phyloP scores from a whole-genome alignment of 2,797 vertebrate genomes.

The Gymnoscopelus braueri region DNA sequence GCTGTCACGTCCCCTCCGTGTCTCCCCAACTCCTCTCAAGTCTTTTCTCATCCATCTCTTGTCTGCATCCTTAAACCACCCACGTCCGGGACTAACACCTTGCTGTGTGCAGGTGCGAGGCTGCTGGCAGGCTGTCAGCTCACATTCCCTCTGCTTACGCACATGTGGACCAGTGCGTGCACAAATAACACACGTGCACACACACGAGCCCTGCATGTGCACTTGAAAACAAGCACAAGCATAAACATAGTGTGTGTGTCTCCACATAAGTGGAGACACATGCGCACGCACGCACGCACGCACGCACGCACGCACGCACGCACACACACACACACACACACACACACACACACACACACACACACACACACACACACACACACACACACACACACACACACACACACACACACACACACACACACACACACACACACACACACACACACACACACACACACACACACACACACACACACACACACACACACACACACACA shows the following conservation, averaged over 20 bases:
- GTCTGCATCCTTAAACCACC: slow-evolving; percentile 45
- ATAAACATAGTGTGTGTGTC: no score
- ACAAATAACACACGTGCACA: slow-evolving; percentile 1
- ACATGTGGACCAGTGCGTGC: slow-evolving; percentile 36
- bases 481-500: slow-evolving; percentile 3
- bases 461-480: slow-evolving; percentile 6
- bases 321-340: slow-evolving; percentile 6
- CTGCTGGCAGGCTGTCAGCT: slow-evolving; percentile 79
- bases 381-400: slow-evolving; percentile 4
- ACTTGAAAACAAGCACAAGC: neutral
- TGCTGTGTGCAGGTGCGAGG: slow-evolving; percentile 78
- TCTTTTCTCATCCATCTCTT: slow-evolving; percentile 53
- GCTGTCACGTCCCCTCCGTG: slow-evolving; percentile 31
- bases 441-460: slow-evolving; percentile 7
- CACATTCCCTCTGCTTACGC: slow-evolving; percentile 73
- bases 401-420: slow-evolving; percentile 10
- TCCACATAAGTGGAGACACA: neutral
- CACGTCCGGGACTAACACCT: slow-evolving; percentile 68
- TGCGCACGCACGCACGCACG: neutral
- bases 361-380: neutral
- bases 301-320: slow-evolving; percentile 2
- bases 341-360: slow-evolving; percentile 3
- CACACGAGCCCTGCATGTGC: neutral
- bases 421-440: neutral
- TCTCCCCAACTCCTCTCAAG: slow-evolving; percentile 31